Base-by-base conservation (phyloP, 2,797 vertebrate species). In the Buphagus erythrorhynchus region DNA sequence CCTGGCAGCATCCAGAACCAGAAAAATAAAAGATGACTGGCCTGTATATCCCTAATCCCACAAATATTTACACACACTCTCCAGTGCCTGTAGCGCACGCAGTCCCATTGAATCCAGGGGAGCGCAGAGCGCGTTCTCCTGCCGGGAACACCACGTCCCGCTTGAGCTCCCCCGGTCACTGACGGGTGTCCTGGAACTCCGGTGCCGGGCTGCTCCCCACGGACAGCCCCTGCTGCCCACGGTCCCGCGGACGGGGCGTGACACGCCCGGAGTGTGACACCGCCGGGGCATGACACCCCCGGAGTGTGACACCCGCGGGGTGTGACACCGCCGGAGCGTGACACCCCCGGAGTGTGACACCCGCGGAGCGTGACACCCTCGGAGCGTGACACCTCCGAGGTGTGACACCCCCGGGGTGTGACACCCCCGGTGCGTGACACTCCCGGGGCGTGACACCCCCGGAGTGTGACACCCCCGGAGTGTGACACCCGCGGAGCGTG, bases 41-140 rank as follows among this genome's bases (percentile, higher is more conserved):
- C 16, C 57, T 12, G 38, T 49, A 13, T 42, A 29, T 68, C 86
- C 52, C 43, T 38, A 63, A 89, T 63, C 73, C 62, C 74, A 28
- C 66, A 84, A 45, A 45, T 38, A 84, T 51, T 86, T 51, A 73
- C 63, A 52, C 19, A 5, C 13, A 2, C 28, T 48, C 43, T 62
- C 38, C 40, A 55, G 62, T 0, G 16, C 2, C 5, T 11, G 54
- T 9, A 5, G 49, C 3, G 12, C 6, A 3, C 2, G 6, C 24
- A 15, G 17, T 20, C 33, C 69, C 69, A 1, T 2, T 13, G 31
- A 78, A 40, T 4, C 36, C 73, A 28, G 55, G 26, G 55, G 48
- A 58, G 28, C 1, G 35, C 55, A 6, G 13, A 28, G 49, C 19
- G 31, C 14, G 1, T 9, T 66, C 36, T 51, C 20, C 35, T 10